phyloP scores from a whole-genome alignment of 2,113 vertebrate genomes.

The Lonchura striata region DNA sequence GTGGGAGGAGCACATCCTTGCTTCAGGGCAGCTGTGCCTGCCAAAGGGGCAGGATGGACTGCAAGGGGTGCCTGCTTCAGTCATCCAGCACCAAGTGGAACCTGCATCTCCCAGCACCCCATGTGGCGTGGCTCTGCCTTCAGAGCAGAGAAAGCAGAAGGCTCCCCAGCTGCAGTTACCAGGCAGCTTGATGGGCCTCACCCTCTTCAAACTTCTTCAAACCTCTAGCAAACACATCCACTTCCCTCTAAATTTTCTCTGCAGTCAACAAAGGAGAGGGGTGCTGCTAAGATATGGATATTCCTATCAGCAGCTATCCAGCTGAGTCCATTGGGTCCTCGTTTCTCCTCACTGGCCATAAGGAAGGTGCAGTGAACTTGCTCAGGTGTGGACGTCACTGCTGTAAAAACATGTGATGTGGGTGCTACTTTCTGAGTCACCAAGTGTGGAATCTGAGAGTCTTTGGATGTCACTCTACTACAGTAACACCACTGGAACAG shows the following conservation, averaged over 20 bases:
- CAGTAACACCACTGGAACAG: not conserved
- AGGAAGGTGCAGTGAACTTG: not conserved
- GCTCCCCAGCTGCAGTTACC: not conserved
- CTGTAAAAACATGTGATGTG: not conserved
- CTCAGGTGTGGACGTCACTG: not conserved
- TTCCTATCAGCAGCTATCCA: not conserved
- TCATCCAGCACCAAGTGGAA: accelerated
- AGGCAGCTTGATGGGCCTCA: not conserved
- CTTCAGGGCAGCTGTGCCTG: not conserved
- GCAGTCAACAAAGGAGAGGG: not conserved
- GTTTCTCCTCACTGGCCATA: not conserved
- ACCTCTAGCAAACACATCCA: not conserved
- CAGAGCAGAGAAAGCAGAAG: not conserved
- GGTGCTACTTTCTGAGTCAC: not conserved
- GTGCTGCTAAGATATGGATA: not conserved
- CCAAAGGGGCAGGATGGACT: not conserved
- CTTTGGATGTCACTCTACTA: not conserved
- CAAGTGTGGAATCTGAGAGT: not conserved
- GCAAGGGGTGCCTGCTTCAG: not conserved
- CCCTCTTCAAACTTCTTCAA: not conserved
- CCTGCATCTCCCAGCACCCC: not conserved
- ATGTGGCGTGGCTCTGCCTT: not conserved
- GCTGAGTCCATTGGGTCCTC: accelerated
- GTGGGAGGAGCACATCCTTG: not conserved
- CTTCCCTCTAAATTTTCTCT: not conserved